A percentile compares a stretch with the other conserved stretches of the same genome.
Conservation (phyloP, 2,797 vertebrate genomes). For the Phrynocephalus forsythii region DNA sequence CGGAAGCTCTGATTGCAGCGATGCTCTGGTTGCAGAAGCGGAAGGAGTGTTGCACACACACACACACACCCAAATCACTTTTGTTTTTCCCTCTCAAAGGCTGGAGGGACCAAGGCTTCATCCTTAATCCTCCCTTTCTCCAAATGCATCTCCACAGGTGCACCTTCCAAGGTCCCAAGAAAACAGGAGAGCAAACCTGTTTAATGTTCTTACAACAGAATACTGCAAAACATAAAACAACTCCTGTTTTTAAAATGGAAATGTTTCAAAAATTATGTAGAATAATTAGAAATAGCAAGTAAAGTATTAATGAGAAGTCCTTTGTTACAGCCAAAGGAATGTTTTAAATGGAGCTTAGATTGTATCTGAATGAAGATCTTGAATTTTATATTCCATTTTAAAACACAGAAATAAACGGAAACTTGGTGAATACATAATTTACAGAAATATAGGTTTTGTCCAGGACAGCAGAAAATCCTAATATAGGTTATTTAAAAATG, state of each 20-base stretch:
- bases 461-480: not conserved
- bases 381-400: not conserved
- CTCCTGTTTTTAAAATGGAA: not conserved
- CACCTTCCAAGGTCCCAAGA: too few relatives aligned
- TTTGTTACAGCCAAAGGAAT: not conserved
- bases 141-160: too few relatives aligned
- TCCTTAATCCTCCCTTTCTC: too few relatives aligned
- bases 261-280: not conserved
- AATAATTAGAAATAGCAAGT: not conserved
- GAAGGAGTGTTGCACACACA: too few relatives aligned
- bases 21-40: too few relatives aligned
- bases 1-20: too few relatives aligned
- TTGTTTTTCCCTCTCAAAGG: too few relatives aligned
- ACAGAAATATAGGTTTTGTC: not conserved
- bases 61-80: too few relatives aligned
- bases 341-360: too few relatives aligned
- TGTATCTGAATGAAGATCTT: not conserved
- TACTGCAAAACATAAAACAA: not conserved
- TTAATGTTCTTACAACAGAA: not conserved
- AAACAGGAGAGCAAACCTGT: not conserved
- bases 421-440: not conserved
- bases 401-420: not conserved
- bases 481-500: not conserved
- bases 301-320: not conserved
- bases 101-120: too few relatives aligned